phyloP scores from a whole-genome alignment of 2,888 invertebrate genomes.

The Napeogenes sylphis region DNA sequence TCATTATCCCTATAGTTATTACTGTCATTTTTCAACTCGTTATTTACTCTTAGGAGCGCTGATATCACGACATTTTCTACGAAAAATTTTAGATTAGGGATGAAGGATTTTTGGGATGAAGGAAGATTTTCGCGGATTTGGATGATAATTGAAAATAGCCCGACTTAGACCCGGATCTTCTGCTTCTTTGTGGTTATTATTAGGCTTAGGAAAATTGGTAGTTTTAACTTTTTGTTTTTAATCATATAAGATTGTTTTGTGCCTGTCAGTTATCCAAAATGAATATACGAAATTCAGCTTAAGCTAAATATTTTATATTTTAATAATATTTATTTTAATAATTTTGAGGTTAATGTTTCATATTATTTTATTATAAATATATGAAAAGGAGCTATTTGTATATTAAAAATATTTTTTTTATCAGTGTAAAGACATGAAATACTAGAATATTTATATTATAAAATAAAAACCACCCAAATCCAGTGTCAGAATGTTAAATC shows the following conservation, averaged over 20 bases:
- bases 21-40: conserved; percentile 78
- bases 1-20: conserved; percentile 77
- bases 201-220: conserved; percentile 2
- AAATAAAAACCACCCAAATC: conserved; percentile 17
- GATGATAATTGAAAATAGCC: conserved; percentile 69
- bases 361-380: too few species aligned
- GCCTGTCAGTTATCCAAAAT: neutral
- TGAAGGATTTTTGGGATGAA: conserved; percentile 56
- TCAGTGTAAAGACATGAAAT: neutral
- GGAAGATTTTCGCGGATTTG: conserved; percentile 58
- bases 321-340: too few species aligned
- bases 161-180: conserved; percentile 39
- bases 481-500: conserved; percentile 43
- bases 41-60: conserved; percentile 75
- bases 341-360: too few species aligned
- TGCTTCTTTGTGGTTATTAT: conserved; percentile 15
- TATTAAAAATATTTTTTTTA: too few species aligned
- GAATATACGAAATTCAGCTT: neutral
- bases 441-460: neutral
- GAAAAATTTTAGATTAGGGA: conserved; percentile 64
- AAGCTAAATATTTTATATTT: too few species aligned
- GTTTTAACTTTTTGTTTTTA: conserved; percentile 3
- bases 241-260: neutral
- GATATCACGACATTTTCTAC: conserved; percentile 74
- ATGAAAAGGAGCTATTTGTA: too few species aligned